A percentile compares a stretch with the other conserved stretches of the same genome.
These are phyloP conservation scores for Macquaria australasica DNA, from an alignment of 2,113 vertebrate species.

Conservation along the genomic window DNA sequence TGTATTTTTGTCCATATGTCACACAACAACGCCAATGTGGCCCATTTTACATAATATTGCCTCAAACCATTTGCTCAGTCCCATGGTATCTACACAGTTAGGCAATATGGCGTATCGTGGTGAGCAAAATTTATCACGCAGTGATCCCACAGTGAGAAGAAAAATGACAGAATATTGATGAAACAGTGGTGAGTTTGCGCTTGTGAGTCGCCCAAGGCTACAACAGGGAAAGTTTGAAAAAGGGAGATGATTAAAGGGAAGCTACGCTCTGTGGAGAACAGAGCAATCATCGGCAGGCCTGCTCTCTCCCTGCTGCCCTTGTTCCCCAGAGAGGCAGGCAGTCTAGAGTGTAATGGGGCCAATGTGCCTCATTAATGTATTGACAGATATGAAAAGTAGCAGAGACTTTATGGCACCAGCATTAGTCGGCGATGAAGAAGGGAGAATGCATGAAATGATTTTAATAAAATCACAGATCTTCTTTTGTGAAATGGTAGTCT, in stretches of 20 bases:
- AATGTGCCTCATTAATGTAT: conserved; percentile 80
- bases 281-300: conserved; percentile 73
- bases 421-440: conserved; percentile 35
- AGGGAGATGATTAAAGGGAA: conserved; percentile 83
- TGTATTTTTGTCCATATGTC: background rate
- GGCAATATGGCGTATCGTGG: conserved; percentile 68
- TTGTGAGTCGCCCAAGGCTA: conserved; percentile 73
- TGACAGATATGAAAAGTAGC: conserved; percentile 79
- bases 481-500: conserved; percentile 4
- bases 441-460: background rate
- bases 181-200: conserved; percentile 73
- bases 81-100: conserved; percentile 52
- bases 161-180: conserved; percentile 82
- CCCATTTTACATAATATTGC: conserved; percentile 62
- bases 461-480: conserved; percentile 9
- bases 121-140: conserved; percentile 72
- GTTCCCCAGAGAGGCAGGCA: conserved; percentile 67
- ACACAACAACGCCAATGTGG: background rate
- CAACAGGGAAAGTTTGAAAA: conserved; percentile 74
- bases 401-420: conserved; percentile 48
- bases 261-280: conserved; percentile 75
- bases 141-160: conserved; percentile 58
- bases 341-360: conserved; percentile 75
- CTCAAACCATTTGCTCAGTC: conserved; percentile 63
- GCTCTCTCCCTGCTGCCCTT: conserved; percentile 63